A percentile compares a stretch with the other conserved stretches of the same genome.
These are phyloP conservation scores for Chunga burmeisteri DNA, from an alignment of 2,113 vertebrate genomes.

Conservation along the genomic window DNA sequence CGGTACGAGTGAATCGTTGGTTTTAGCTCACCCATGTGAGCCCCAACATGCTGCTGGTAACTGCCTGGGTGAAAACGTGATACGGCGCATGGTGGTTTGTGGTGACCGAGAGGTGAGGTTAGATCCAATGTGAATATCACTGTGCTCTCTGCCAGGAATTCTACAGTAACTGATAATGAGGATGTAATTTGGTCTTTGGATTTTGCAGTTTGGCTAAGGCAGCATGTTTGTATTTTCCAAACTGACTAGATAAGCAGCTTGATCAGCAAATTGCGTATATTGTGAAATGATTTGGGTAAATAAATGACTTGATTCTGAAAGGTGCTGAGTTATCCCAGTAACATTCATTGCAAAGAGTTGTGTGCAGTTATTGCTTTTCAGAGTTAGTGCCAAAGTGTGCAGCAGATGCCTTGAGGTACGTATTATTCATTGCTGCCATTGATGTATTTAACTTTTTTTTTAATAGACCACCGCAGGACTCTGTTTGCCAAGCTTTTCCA, in stretches of 20 bases:
- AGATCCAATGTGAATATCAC: fast-evolving
- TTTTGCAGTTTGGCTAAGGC: not conserved
- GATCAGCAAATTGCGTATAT: not conserved
- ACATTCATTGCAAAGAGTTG: not conserved
- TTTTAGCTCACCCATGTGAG: not conserved
- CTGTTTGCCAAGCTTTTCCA: not conserved
- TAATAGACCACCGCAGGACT: not conserved
- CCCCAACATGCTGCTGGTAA: not conserved
- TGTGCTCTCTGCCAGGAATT: not conserved
- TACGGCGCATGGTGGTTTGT: fast-evolving
- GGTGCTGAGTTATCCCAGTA: not conserved
- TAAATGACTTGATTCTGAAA: not conserved
- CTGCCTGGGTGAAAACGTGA: fast-evolving
- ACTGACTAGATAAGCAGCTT: not conserved
- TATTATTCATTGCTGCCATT: not conserved
- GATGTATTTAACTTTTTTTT: not conserved
- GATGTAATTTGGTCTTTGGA: not conserved
- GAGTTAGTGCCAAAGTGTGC: not conserved
- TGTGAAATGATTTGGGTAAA: not conserved
- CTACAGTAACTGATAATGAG: not conserved
- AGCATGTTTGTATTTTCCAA: not conserved
- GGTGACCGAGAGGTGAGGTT: not conserved
- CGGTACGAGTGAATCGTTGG: fast-evolving
- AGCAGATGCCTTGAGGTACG: not conserved
- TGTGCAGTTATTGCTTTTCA: not conserved